A percentile compares a stretch with the other conserved stretches of the same genome.
These are phyloP conservation scores for Aphaenogaster rudis DNA, from an alignment of 1,140 invertebrate genomes.

Conservation along the genomic window DNA sequence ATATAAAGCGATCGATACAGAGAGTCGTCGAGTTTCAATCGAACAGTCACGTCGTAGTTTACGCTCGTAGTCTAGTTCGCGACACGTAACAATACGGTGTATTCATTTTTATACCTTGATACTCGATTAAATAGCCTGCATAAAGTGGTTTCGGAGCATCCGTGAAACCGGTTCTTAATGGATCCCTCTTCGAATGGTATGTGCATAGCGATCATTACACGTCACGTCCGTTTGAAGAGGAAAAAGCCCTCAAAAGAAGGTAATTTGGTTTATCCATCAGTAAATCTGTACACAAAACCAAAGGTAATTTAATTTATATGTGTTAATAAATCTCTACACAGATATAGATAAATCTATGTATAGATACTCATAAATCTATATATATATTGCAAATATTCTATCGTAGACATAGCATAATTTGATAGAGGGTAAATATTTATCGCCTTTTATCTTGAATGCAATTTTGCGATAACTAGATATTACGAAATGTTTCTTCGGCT, in stretches of 20 bases:
- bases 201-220: conserved; percentile 37
- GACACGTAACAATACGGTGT: background rate
- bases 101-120: conserved; percentile 33
- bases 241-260: conserved; percentile 17
- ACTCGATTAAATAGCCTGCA: conserved; percentile 31
- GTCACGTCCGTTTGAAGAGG: conserved; percentile 25
- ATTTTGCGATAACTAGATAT: background rate
- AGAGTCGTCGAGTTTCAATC: background rate
- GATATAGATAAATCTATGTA: background rate
- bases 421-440: background rate
- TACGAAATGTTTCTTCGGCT: background rate
- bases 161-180: conserved; percentile 49
- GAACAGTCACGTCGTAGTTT: background rate
- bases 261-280: background rate
- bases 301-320: background rate
- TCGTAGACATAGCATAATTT: background rate
- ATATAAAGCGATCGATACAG: background rate
- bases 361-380: background rate
- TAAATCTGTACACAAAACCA: background rate
- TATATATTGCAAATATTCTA: background rate
- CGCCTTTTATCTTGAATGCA: background rate
- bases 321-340: background rate
- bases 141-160: conserved; percentile 6
- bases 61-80: background rate
- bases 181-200: conserved; percentile 29